phyloP scores from a whole-genome alignment of 2,888 invertebrate genomes.

The Drosophila neonasuta region DNA sequence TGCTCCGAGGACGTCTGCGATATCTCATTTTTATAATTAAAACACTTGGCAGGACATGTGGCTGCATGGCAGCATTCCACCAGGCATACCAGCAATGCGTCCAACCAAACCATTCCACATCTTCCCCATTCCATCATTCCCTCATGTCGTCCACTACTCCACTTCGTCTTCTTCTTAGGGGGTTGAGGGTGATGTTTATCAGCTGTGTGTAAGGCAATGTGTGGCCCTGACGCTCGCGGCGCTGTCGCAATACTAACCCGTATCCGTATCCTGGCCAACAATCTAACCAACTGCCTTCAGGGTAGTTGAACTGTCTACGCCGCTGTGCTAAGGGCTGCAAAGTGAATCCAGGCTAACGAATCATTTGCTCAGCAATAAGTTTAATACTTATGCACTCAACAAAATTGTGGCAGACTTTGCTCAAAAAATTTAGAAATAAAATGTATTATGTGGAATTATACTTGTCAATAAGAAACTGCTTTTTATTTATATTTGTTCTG shows the following conservation, averaged over 20 bases:
- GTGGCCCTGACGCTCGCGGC: slow-evolving; percentile 45
- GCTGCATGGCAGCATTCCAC: slow-evolving; percentile 64
- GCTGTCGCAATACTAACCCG: slow-evolving; percentile 51
- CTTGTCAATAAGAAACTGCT: no score
- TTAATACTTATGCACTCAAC: not conserved
- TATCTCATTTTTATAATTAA: slow-evolving; percentile 77
- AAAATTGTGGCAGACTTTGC: not conserved
- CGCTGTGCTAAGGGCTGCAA: slow-evolving; percentile 30
- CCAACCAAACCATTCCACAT: slow-evolving; percentile 44
- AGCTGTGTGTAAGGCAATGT: slow-evolving; percentile 42
- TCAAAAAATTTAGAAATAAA: not conserved
- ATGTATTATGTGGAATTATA: not conserved
- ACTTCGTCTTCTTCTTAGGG: not conserved
- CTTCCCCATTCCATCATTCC: slow-evolving; percentile 5
- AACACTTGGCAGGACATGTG: slow-evolving; percentile 78
- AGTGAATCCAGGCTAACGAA: slow-evolving; percentile 19
- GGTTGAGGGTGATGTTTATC: slow-evolving; percentile 65
- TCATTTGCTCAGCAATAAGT: slow-evolving; percentile 11
- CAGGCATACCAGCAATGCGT: slow-evolving; percentile 61
- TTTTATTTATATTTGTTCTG: no score
- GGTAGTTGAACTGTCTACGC: slow-evolving; percentile 63
- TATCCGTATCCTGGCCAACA: slow-evolving; percentile 64
- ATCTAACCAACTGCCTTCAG: slow-evolving; percentile 61
- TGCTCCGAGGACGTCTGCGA: slow-evolving; percentile 50
- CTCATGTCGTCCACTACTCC: not conserved